Evolutionary conservation across 2,113 vertebrate species (phyloP).

Genomic region (Paracanthobrama guichenoti): DNA sequence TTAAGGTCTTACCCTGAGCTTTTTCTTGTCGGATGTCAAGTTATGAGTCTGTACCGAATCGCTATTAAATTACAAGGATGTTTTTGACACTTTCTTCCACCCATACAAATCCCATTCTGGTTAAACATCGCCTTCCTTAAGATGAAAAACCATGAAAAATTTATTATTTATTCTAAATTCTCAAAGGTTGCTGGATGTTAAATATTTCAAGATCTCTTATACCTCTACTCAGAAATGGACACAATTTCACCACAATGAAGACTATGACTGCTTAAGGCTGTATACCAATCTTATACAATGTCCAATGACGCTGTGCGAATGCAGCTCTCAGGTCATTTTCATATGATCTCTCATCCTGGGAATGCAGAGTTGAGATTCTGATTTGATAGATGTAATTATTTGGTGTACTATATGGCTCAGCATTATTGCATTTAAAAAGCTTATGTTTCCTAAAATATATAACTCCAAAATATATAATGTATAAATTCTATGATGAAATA

Average conservation of each 20-base stretch:
- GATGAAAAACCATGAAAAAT: conserved; percentile 50
- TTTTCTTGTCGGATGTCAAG: conserved; percentile 45
- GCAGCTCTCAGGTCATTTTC: neutral
- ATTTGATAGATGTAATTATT: neutral
- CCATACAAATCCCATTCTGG: conserved; percentile 40
- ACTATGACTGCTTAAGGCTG: neutral
- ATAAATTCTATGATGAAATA: neutral
- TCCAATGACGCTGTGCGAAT: neutral
- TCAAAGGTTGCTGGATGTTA: conserved; percentile 49
- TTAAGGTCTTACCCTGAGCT: conserved; percentile 37
- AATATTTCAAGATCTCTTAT: conserved; percentile 53
- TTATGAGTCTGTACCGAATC: conserved; percentile 51
- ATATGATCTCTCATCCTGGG: neutral
- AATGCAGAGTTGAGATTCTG: neutral
- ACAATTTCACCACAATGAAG: neutral
- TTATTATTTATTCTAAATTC: conserved; percentile 41
- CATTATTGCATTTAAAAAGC: neutral
- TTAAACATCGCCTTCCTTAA: conserved; percentile 45
- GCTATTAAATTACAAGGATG: conserved; percentile 57
- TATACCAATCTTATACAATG: neutral
- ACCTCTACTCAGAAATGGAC: neutral
- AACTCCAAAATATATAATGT: neutral
- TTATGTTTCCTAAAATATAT: neutral
- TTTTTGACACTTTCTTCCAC: conserved; percentile 51
- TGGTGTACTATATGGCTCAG: neutral